Conservation (phyloP, 2,888 invertebrate species). For the Macrosiphum euphorbiae region DNA sequence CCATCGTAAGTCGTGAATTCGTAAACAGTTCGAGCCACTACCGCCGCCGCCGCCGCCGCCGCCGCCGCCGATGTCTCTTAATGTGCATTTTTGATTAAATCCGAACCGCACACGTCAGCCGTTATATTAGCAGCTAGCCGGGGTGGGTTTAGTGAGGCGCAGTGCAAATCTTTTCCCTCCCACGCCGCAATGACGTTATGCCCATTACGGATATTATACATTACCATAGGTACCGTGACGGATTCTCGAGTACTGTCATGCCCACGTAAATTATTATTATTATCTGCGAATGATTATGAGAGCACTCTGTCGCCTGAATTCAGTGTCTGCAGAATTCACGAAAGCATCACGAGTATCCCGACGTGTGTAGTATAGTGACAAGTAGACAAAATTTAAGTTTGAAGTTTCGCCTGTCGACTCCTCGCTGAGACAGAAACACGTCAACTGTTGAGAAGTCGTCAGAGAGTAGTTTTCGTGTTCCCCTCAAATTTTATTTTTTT, state of each 20-base stretch:
- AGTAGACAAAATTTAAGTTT: not conserved
- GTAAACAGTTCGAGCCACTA: not conserved
- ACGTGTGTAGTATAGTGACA: no score
- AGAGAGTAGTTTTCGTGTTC: not conserved
- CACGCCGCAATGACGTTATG: no score
- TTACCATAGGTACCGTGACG: not conserved
- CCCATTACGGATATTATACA: no score
- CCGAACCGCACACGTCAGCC: not conserved
- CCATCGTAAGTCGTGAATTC: not conserved
- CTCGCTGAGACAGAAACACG: no score
- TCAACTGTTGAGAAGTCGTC: no score
- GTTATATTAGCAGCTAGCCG: no score
- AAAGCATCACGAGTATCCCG: not conserved
- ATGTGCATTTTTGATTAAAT: not conserved
- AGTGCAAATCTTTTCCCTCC: not conserved
- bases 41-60: not conserved
- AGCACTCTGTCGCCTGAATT: not conserved
- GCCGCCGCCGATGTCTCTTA: not conserved
- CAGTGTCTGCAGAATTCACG: not conserved
- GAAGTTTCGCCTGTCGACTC: not conserved
- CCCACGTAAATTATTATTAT: not conserved
- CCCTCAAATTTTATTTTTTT: not conserved
- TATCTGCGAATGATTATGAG: not conserved
- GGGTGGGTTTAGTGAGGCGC: not conserved
- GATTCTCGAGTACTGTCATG: not conserved